Evolutionary conservation across 2,113 vertebrate genomes (phyloP), one percentile per base, ranked within the genome.

Genomic region (Ophthalmolycus amberensis): DNA sequence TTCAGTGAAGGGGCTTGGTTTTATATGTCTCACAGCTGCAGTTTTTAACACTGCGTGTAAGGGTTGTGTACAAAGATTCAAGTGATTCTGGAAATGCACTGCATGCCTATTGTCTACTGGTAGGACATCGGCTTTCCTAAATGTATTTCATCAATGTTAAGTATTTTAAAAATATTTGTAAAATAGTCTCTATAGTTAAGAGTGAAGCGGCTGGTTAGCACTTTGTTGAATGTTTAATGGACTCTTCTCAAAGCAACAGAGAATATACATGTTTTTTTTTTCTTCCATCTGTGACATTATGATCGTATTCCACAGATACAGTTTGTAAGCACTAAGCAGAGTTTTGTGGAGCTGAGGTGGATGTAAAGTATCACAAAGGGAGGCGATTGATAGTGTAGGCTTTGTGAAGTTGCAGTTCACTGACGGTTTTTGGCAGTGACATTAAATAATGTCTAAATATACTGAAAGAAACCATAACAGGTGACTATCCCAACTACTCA

Each of bases 81-180:
- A 79, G 77, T 71, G 71, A 72, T 90, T 93, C 85, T 92, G 90
- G 85, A 89, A 92, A 89, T 92, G 88, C 93, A 93, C 90, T 90
- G 92, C 93, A 94, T 91, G 93, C 90, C 93, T 90, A 9, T 85
- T 90, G 86, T 88, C 89, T 88, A 48, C 75, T 77, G 75, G 68
- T 70, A 74, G 75, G 90, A 90, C 91, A 89, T 84, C 73, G 86
- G 89, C 85, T 90, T 68, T 38, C 60, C 67, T 84, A 85, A 85
- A 65, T 75, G 71, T 91, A 68, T 88, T 83, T 84, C 77, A 81
- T 80, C 80, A 20, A 65, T 84, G 71, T 85, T 71, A 72, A 74
- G 68, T 85, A 87, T 92, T 89, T 85, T 63, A 42, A 87, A 79
- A 79, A 70, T 75, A 82, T 75, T 72, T 87, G 80, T 88, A 82